Conservation (phyloP, 2,888 invertebrate species). For the Phyllotreta striolata region DNA sequence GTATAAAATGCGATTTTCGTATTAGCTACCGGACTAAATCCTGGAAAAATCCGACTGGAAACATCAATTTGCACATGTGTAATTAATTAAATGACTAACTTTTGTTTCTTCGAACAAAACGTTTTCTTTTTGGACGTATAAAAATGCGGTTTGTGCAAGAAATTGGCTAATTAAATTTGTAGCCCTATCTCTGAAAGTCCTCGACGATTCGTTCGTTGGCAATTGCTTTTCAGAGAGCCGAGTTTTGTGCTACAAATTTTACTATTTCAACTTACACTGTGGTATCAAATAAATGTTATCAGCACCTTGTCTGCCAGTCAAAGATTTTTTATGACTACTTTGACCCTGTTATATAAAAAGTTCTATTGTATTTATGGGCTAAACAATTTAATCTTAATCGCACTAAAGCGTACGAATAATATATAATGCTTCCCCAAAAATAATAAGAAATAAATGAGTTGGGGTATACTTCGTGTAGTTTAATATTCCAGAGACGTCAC, state of each 20-base stretch:
- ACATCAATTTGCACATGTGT: slow-evolving; percentile 37
- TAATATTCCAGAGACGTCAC: slow-evolving; percentile 6
- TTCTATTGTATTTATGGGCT: slow-evolving; percentile 42
- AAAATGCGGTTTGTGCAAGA: slow-evolving; percentile 35
- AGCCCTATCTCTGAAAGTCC: slow-evolving; percentile 21
- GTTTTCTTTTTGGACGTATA: slow-evolving; percentile 36
- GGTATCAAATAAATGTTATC: too few species aligned
- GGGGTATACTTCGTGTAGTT: slow-evolving; percentile 42
- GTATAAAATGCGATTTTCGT: not conserved
- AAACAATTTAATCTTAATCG: slow-evolving; percentile 53
- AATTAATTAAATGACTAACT: slow-evolving; percentile 40
- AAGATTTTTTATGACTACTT: too few species aligned
- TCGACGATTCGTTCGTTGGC: slow-evolving; percentile 25
- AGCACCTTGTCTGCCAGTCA: too few species aligned
- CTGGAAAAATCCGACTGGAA: slow-evolving; percentile 7
- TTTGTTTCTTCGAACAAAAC: slow-evolving; percentile 39
- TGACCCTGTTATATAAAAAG: too few species aligned
- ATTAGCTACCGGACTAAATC: slow-evolving; percentile 23
- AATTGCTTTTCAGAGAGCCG: not conserved
- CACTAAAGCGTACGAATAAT: slow-evolving; percentile 45
- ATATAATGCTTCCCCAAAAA: slow-evolving; percentile 49
- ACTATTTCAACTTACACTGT: too few species aligned
- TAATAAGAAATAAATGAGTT: slow-evolving; percentile 47
- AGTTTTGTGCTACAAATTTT: slow-evolving; percentile 6
- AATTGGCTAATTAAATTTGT: slow-evolving; percentile 39